Evolutionary conservation across 2,888 invertebrate genomes (phyloP).

Genomic region (Taphrorychus bicolor): DNA sequence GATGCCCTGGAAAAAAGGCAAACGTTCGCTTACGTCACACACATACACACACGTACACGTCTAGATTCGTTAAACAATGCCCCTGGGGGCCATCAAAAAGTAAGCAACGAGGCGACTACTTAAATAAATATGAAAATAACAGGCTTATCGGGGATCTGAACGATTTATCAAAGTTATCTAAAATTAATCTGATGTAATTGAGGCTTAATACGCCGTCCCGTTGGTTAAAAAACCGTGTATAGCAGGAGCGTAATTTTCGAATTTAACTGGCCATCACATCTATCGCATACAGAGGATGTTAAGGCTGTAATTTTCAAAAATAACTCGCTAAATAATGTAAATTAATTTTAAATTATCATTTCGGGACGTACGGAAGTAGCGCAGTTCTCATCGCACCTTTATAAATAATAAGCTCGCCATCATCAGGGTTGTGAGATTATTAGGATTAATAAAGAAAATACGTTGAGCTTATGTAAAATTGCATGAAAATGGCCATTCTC

Average conservation of each 20-base stretch:
- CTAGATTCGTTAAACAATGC: not conserved
- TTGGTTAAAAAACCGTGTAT: slow-evolving; percentile 36
- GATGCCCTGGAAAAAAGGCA: not conserved
- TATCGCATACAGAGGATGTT: slow-evolving; percentile 29
- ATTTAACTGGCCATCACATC: slow-evolving; percentile 45
- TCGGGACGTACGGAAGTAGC: not conserved
- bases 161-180: slow-evolving; percentile 29
- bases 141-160: slow-evolving; percentile 18
- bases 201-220: slow-evolving; percentile 34
- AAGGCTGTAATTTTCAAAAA: slow-evolving; percentile 25
- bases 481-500: not conserved
- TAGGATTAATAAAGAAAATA: too few relatives aligned
- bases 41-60: not conserved
- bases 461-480: not conserved
- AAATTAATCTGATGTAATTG: slow-evolving; percentile 41
- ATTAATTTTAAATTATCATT: slow-evolving; percentile 30
- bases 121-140: slow-evolving; percentile 28
- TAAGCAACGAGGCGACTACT: not conserved
- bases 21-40: too few relatives aligned
- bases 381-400: too few relatives aligned
- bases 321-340: slow-evolving; percentile 33
- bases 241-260: slow-evolving; percentile 36
- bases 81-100: not conserved
- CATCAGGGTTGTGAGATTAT: too few relatives aligned
- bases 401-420: too few relatives aligned